Base-by-base conservation (phyloP, 2,888 invertebrate genomes). In the Chloroclysta siterata region DNA sequence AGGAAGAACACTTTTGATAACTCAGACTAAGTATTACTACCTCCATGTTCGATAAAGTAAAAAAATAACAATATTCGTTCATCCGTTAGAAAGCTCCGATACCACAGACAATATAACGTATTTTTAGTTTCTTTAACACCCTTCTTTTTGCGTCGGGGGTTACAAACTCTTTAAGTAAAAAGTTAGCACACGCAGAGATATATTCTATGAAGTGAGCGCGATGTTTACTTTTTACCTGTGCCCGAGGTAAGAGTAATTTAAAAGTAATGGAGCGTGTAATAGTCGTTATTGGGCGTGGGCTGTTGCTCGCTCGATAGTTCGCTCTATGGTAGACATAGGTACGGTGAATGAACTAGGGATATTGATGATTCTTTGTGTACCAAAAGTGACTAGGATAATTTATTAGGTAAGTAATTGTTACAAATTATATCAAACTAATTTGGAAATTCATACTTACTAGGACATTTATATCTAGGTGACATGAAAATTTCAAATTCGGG, bases 191-290 rank as follows among this genome's bases (percentile, higher is more conserved):
- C 36, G 10, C 1, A 22, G 22, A 22, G 44, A 14, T 17, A 47
- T 50, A 0, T 51, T 8, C 15, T 47, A 33, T 52, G 3, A 42
- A 63, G 54, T 63, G 55, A 55, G 11, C 50, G 7, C 11, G 13
- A 7, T 44, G 47, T 56, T 56, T 28, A 22, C 5, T 10, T 29
- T 46, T 22, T 13, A 13, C 22, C 60, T 61, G 55, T 48, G 39
- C 68, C 78, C 73, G 72, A 72, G 78, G 75, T 77, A 76, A 73
- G 78, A 81, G 78, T 82, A 85, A 88, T 88, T 87, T 83, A 82
- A 79, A 83, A 80, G 86, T 84, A 89, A 89, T 88, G 80, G 82
- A 84, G 84, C 89, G 84, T 88, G 83, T 84, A 89, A 89, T 85
- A 81, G 78, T 77, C 71, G 76, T 82, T 77, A 80, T 77, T 80